Evolutionary conservation across 2,797 vertebrate genomes (phyloP).

Genomic region (Adrianichthys oophorus): DNA sequence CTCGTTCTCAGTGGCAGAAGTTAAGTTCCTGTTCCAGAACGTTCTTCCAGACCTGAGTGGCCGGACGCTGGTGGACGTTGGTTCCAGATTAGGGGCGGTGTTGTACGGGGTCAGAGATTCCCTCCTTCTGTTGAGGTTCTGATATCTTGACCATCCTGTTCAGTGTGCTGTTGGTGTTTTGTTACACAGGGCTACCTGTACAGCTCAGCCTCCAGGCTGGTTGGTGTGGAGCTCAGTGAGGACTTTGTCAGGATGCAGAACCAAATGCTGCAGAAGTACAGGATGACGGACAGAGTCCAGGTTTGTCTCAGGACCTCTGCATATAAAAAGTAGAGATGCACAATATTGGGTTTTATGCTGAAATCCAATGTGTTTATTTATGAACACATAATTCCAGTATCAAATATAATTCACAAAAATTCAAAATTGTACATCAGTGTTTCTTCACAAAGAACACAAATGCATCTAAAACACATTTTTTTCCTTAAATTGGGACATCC

Average conservation of each 20-base stretch:
- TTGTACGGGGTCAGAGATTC: conserved; percentile 85
- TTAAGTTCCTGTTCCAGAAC: conserved; percentile 89
- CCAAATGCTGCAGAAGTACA: conserved; percentile 83
- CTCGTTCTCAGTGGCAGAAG: conserved; percentile 89
- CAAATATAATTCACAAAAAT: too few species aligned
- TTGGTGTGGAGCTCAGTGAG: conserved; percentile 88
- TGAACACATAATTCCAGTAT: too few species aligned
- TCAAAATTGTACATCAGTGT: too few species aligned
- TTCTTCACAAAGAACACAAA: too few species aligned
- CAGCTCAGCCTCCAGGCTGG: conserved; percentile 84
- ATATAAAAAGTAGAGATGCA: not conserved
- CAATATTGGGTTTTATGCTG: too few species aligned
- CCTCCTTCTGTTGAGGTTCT: not conserved
- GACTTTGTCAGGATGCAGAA: conserved; percentile 91
- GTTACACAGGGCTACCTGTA: conserved; percentile 84
- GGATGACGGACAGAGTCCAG: conserved; percentile 86
- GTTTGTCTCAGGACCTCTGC: conserved; percentile 52
- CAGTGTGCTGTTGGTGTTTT: not conserved
- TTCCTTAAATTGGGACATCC: too few species aligned
- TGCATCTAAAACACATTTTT: too few species aligned
- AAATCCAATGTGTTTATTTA: too few species aligned
- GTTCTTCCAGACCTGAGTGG: conserved; percentile 88
- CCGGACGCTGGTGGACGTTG: conserved; percentile 87
- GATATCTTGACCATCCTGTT: too few species aligned
- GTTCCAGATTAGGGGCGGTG: conserved; percentile 91